Evolutionary conservation across 2,113 vertebrate genomes (phyloP), one percentile per base, ranked within the genome.

Genomic region (Cinclus cinclus): DNA sequence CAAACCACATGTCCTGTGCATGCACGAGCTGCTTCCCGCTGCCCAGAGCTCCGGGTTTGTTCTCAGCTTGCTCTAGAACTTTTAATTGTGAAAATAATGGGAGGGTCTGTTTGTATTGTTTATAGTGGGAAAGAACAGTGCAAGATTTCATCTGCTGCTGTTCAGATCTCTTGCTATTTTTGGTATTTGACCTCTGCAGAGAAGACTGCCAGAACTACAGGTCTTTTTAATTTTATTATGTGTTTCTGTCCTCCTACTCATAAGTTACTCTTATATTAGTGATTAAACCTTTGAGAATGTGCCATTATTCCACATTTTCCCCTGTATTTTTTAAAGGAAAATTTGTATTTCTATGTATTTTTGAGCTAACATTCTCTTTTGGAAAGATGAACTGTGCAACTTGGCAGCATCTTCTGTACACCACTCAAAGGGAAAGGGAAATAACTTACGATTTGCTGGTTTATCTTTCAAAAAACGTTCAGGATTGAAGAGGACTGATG

Each of bases 141-240:
- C 58, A 65, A 92, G 92, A 84, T 95, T 90, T 94, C 90, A 93
- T 95, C 88, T 90, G 11, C 75, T 78, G 88, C 90, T 84, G 73
- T 73, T 93, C 52, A 58, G 18, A 92, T 93, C 85, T 41, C 62
- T 89, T 71, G 90, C 85, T 94, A 92, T 95, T 95, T 96, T 95
- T 84, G 92, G 92, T 90, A 44, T 95, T 93, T 96, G 95, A 92
- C 94, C 93, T 93, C 93, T 94, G 69, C 41, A 5, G 69, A 94
- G 86, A 83, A 62, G 86, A 81, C 52, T 89, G 83, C 83, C 88
- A 84, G 76, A 93, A 62, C 76, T 92, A 58, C 90, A 89, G 94
- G 95, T 96, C 87, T 56, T 92, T 95, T 96, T 95, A 47, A 74
- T 82, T 94, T 93, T 91, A 33, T 77, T 78, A 78, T 0, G 6